Base-by-base conservation (phyloP, 2,888 invertebrate species). In the Drosophila mulleri region DNA sequence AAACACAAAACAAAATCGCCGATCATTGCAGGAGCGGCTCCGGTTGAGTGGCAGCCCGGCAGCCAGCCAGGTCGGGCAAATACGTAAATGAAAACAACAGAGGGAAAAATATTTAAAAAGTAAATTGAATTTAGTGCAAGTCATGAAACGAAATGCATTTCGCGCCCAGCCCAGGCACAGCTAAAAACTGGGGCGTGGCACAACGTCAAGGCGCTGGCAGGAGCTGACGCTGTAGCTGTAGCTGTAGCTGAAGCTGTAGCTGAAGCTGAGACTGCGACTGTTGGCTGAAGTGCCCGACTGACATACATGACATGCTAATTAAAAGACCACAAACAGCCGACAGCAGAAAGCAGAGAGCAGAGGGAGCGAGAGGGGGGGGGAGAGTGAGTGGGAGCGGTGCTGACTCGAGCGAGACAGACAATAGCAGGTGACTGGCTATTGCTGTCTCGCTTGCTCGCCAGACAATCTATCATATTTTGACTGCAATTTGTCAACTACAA, bases 281-380 rank as follows among this genome's bases (percentile, higher is more conserved):
- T 20, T 2, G 3, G 41, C 54, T 54, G 65, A 88, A 83, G 84
- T 88, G 85, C 71, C 65, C 83, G 78, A 86, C 78, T 79, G 80
- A 75, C 82, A 76, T 83, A 86, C 87, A 86, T 91, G 91, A 91
- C 91, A 91, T 91, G 92, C 91, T 91, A 91, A 91, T 91, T 91
- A 91, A 91, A 91, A 91, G 92, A 89, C 92, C 73, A 82, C 91
- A 84, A 72, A 71, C 74, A 76, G 80, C 86, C 91, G 89, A 83
- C 80, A 56, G 72, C 11, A 9, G 32, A 32, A 11, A 78, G 70
- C 26, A 26, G 26, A 26, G 26, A 26, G 18, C n/a, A n/a, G n/a
- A n/a, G n/a, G n/a, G n/a, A n/a, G n/a, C n/a, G 26, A 29, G 29
- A 7, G 29, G 8, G 29, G 8, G 8, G 8, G 29, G 11, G 32